phyloP scores from a whole-genome alignment of 2,113 vertebrate species.

The Corythornis vintsioides region DNA sequence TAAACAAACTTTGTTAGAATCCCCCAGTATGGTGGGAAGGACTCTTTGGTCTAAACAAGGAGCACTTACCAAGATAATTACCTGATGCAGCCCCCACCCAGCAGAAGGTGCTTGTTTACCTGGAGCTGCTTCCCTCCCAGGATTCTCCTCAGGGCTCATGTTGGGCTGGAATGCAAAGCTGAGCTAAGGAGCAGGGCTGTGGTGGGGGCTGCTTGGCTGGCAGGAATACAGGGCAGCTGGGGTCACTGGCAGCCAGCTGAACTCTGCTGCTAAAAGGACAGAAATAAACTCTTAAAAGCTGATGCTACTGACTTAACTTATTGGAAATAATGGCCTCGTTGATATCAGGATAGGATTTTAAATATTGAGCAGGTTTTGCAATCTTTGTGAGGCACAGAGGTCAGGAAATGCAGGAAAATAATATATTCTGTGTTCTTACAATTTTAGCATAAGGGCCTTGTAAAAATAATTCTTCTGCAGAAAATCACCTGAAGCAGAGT shows the following conservation, averaged over 20 bases:
- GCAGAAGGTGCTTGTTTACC: background rate
- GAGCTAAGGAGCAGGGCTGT: constrained; percentile 32
- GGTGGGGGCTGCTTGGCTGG: background rate
- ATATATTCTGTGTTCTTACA: background rate
- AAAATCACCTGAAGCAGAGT: constrained; percentile 4
- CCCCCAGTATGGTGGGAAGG: background rate
- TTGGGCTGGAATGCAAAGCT: constrained; percentile 2
- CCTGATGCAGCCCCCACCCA: background rate
- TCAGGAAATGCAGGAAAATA: constrained; percentile 6
- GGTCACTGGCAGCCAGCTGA: constrained; percentile 39
- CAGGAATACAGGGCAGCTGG: background rate
- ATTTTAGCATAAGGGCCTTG: background rate
- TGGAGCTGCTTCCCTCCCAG: background rate
- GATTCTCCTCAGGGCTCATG: constrained; percentile 13
- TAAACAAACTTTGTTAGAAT: background rate
- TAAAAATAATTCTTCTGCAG: background rate
- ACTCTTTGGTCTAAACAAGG: background rate
- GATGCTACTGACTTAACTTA: background rate
- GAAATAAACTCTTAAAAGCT: background rate
- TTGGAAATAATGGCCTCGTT: constrained; percentile 24
- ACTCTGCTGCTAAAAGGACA: constrained; percentile 2
- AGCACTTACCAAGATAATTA: background rate
- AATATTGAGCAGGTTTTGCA: constrained; percentile 42
- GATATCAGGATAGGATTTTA: constrained; percentile 48
- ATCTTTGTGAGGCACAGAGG: constrained; percentile 3